Evolutionary conservation across 2,888 invertebrate genomes (phyloP).

Genomic region (Strigamia transsilvanica): DNA sequence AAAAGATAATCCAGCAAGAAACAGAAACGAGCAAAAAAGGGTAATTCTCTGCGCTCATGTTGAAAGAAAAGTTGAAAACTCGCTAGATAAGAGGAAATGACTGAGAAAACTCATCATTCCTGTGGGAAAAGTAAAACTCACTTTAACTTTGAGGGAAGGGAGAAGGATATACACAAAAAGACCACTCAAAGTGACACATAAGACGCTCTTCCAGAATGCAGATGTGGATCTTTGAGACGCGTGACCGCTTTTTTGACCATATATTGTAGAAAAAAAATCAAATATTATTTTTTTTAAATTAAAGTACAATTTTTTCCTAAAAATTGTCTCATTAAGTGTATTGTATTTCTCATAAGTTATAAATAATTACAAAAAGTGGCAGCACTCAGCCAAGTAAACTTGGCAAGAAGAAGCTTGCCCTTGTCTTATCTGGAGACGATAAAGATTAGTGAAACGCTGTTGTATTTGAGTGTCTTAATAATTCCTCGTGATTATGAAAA

Average conservation of each 20-base stretch:
- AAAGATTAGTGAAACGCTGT: neutral
- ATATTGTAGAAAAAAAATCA: too few species aligned
- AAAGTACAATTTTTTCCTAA: neutral
- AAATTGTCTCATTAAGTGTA: neutral
- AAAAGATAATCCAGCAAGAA: slow-evolving; percentile 13
- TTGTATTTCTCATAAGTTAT: too few species aligned
- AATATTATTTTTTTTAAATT: too few species aligned
- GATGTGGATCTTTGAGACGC: neutral
- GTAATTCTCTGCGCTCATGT: slow-evolving; percentile 7
- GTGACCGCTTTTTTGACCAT: neutral
- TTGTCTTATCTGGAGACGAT: too few species aligned
- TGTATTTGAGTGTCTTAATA: neutral
- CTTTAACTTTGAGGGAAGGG: slow-evolving; percentile 11
- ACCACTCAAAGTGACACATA: slow-evolving; percentile 28
- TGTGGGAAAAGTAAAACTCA: slow-evolving; percentile 41
- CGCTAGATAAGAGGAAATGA: slow-evolving; percentile 37
- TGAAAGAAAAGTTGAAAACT: slow-evolving; percentile 19
- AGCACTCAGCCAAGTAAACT: too few species aligned
- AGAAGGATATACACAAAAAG: slow-evolving; percentile 28
- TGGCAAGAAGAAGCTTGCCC: too few species aligned
- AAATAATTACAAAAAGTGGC: too few species aligned
- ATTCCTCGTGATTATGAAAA: neutral
- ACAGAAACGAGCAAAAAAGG: slow-evolving; percentile 34
- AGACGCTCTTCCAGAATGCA: slow-evolving; percentile 10
- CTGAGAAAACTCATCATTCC: slow-evolving; percentile 45